Conservation (phyloP, 2,113 vertebrate genomes). For the Taxidea taxus region DNA sequence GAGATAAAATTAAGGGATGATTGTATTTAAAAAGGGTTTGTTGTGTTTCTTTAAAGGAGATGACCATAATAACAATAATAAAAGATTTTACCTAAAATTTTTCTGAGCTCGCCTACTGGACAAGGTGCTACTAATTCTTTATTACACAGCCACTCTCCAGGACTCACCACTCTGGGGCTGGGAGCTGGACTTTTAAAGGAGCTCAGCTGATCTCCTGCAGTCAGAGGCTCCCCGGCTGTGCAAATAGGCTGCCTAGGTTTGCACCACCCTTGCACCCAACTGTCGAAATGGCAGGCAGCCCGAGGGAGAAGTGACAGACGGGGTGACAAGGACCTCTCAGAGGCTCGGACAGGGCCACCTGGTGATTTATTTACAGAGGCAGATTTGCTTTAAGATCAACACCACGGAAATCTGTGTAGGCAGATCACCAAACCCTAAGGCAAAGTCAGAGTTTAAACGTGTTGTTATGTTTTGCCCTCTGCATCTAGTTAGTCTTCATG, state of each 20-base stretch:
- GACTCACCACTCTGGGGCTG: background rate
- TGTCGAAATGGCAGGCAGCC: background rate
- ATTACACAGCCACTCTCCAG: background rate
- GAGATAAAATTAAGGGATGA: slow-evolving; percentile 1
- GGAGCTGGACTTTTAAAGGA: background rate
- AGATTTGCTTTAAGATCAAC: slow-evolving; percentile 23
- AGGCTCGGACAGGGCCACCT: background rate
- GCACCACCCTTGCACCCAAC: background rate
- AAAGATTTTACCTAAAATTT: background rate
- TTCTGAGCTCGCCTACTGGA: background rate
- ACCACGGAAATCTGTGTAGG: background rate
- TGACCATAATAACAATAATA: background rate
- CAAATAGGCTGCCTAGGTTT: background rate
- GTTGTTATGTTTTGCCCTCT: background rate
- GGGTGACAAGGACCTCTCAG: background rate
- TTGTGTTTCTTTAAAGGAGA: background rate
- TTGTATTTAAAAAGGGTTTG: background rate
- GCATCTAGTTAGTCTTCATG: slow-evolving; percentile 8
- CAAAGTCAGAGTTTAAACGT: slow-evolving; percentile 9
- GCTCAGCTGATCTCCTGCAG: background rate
- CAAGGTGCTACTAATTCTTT: background rate
- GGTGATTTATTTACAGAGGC: slow-evolving; percentile 34
- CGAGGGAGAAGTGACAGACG: background rate
- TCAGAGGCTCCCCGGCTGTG: background rate
- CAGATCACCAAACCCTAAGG: slow-evolving; percentile 30